Conservation (phyloP, 2,113 vertebrate species). For the Corythornis cristatus region DNA sequence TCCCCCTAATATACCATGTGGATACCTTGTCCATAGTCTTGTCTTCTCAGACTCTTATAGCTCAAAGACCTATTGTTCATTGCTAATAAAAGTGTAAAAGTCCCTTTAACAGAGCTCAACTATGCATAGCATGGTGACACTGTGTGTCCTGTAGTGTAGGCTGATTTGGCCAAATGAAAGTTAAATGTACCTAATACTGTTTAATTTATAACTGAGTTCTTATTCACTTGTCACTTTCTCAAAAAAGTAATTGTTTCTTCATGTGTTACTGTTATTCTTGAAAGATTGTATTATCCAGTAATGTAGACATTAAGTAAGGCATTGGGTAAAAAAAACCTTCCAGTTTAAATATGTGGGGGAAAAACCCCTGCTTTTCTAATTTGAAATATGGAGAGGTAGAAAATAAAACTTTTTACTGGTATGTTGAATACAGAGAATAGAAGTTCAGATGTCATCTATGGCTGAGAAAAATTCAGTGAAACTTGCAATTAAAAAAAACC, state of each 20-base stretch:
- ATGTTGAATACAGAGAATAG: background rate
- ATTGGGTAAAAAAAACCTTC: background rate
- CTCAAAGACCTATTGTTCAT: background rate
- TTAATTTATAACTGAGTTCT: background rate
- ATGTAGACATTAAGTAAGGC: background rate
- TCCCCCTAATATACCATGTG: background rate
- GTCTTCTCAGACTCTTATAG: background rate
- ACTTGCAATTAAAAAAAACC: background rate
- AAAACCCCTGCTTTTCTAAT: background rate
- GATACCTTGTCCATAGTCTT: background rate
- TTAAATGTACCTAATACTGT: background rate
- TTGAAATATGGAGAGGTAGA: background rate
- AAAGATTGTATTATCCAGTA: background rate
- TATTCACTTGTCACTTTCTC: background rate
- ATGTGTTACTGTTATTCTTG: background rate
- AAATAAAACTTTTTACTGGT: background rate
- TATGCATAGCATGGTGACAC: background rate
- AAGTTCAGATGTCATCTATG: background rate
- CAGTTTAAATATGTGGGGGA: background rate
- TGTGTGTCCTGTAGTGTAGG: background rate
- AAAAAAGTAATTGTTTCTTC: background rate
- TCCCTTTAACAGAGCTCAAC: background rate
- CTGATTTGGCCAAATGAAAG: background rate
- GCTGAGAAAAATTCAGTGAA: background rate
- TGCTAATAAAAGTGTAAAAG: background rate